A percentile compares a stretch with the other conserved stretches of the same genome.
Evolutionary conservation across 1,140 invertebrate genomes (phyloP).

Genomic region (Bradysia coprophila): DNA sequence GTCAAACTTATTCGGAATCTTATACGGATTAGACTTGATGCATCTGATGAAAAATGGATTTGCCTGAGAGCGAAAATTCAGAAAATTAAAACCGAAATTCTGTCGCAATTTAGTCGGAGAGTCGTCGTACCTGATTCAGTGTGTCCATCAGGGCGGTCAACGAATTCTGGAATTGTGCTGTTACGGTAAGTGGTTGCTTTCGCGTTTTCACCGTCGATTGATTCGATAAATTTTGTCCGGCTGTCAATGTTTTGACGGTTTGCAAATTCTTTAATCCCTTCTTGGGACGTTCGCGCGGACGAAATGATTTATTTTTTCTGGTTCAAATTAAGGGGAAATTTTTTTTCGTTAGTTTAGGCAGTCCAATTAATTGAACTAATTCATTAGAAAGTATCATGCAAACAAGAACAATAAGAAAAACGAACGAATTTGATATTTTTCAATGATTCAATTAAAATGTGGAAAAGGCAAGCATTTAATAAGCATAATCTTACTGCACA

Average conservation of each 20-base stretch:
- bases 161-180: slow-evolving; percentile 86
- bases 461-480: too few relatives aligned
- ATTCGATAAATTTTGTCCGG: slow-evolving; percentile 10
- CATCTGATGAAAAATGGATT: slow-evolving; percentile 95
- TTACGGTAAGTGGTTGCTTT: slow-evolving; percentile 80
- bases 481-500: slow-evolving; percentile 42
- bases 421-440: too few relatives aligned
- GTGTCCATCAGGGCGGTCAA: slow-evolving; percentile 84
- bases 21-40: slow-evolving; percentile 88
- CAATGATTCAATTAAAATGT: slow-evolving; percentile 1
- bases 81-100: background rate
- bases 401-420: background rate
- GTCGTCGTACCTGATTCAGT: slow-evolving; percentile 42
- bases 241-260: slow-evolving; percentile 70
- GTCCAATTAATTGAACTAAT: background rate
- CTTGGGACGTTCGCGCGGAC: slow-evolving; percentile 56
- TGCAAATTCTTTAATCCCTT: slow-evolving; percentile 75
- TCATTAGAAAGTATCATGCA: background rate
- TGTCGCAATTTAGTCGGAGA: background rate
- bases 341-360: background rate
- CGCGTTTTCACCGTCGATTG: slow-evolving; percentile 39
- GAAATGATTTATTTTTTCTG: slow-evolving; percentile 83
- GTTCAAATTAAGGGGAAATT: background rate
- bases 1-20: slow-evolving; percentile 82
- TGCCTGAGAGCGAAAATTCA: slow-evolving; percentile 30